These are phyloP conservation scores for Virgularia gustaviana DNA, from an alignment of 92 coral and sea anemone species.

Conservation along the genomic window DNA sequence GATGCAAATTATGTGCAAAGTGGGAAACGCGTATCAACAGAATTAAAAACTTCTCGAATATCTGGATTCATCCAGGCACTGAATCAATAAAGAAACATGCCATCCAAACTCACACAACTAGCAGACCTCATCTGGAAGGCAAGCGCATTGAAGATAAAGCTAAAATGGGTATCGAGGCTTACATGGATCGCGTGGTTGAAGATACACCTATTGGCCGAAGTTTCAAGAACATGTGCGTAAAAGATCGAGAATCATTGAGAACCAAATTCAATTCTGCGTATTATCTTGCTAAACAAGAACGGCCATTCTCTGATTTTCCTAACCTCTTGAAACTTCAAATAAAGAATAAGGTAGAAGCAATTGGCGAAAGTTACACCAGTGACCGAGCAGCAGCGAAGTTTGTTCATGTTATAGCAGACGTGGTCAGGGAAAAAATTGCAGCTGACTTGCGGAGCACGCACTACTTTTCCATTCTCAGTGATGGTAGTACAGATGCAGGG, in stretches of 20 bases:
- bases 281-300: background rate
- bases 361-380: background rate
- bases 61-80: background rate
- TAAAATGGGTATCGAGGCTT: background rate
- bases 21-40: background rate
- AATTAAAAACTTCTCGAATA: background rate
- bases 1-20: conserved; percentile 7
- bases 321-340: background rate
- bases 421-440: background rate
- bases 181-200: conserved; percentile 5
- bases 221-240: conserved; percentile 12
- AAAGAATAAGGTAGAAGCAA: background rate
- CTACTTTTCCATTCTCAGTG: conserved; percentile 10
- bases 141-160: background rate
- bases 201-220: background rate
- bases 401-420: background rate
- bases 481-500: conserved; percentile 17
- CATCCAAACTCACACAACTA: background rate
- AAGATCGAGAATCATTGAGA: conserved; percentile 3
- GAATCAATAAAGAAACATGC: background rate
- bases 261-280: conserved; percentile 1
- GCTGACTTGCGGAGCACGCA: conserved; percentile 4
- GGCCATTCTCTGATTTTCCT: conserved; percentile 12
- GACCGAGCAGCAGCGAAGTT: background rate
- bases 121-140: background rate